These are phyloP conservation scores for Drosophila atroscutellata DNA, from an alignment of 2,888 invertebrate species.

Conservation along the genomic window DNA sequence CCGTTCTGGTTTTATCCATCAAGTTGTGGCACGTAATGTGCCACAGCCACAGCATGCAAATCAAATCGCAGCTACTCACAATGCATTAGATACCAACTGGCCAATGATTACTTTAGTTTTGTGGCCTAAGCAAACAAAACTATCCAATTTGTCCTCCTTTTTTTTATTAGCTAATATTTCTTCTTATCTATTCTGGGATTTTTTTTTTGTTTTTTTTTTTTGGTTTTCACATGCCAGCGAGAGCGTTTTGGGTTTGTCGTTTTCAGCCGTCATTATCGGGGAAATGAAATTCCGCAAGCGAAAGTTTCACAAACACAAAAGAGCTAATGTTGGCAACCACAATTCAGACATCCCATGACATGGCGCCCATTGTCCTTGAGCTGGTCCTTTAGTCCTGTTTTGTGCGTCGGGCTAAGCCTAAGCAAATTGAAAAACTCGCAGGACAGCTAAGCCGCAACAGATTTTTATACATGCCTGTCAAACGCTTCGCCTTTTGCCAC, in stretches of 20 bases:
- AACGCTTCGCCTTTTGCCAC: slow-evolving; percentile 7
- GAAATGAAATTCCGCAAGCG: slow-evolving; percentile 69
- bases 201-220: background rate
- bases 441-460: slow-evolving; percentile 47
- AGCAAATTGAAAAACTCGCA: slow-evolving; percentile 55
- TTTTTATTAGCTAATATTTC: slow-evolving; percentile 13
- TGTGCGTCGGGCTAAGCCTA: slow-evolving; percentile 37
- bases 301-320: slow-evolving; percentile 38
- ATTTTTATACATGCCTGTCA: slow-evolving; percentile 46
- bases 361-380: background rate
- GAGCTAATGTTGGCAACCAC: slow-evolving; percentile 21
- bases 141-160: background rate
- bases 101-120: slow-evolving; percentile 15
- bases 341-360: background rate
- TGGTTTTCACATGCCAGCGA: slow-evolving; percentile 24
- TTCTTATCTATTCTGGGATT: background rate
- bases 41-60: slow-evolving; percentile 43
- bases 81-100: slow-evolving; percentile 34
- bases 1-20: slow-evolving; percentile 52
- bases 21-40: slow-evolving; percentile 61
- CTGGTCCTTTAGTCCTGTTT: background rate
- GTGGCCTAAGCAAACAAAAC: background rate
- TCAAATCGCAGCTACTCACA: slow-evolving; percentile 37
- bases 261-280: slow-evolving; percentile 52
- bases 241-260: slow-evolving; percentile 5